A percentile compares a stretch with the other conserved stretches of the same genome.
These are phyloP conservation scores for Ctenopoma multispine DNA, from an alignment of 2,797 vertebrate species.

Conservation along the genomic window DNA sequence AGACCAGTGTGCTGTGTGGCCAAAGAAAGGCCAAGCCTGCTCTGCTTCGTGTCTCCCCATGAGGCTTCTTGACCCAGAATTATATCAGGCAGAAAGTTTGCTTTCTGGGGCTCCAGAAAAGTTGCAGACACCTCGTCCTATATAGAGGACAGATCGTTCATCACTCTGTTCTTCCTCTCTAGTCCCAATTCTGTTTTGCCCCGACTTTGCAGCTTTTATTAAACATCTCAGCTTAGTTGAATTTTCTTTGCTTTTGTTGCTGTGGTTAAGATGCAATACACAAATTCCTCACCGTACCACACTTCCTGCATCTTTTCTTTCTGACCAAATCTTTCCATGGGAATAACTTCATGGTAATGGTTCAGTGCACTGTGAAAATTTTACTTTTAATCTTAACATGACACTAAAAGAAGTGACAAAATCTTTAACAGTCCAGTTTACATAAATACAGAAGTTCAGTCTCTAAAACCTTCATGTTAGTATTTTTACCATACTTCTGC, in stretches of 20 bases:
- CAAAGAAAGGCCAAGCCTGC: slow-evolving; percentile 75
- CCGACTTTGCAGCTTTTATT: slow-evolving; percentile 26
- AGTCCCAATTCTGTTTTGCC: slow-evolving; percentile 61
- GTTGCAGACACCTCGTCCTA: slow-evolving; percentile 85
- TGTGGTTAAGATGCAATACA: slow-evolving; percentile 14
- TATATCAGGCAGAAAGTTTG: slow-evolving; percentile 76
- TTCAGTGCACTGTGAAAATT: slow-evolving; percentile 1
- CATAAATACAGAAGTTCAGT: neutral
- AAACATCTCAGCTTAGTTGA: neutral
- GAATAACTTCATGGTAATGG: neutral
- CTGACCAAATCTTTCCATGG: slow-evolving; percentile 8
- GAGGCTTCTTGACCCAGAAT: slow-evolving; percentile 86
- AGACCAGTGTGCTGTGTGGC: slow-evolving; percentile 48
- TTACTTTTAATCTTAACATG: slow-evolving; percentile 1
- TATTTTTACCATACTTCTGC: slow-evolving; percentile 8
- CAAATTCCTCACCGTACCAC: slow-evolving; percentile 7
- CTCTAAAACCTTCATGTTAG: too few species aligned
- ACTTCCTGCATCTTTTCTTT: slow-evolving; percentile 29
- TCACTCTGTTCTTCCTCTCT: slow-evolving; percentile 65
- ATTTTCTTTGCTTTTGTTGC: slow-evolving; percentile 20
- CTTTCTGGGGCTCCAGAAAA: slow-evolving; percentile 83
- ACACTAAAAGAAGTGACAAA: neutral
- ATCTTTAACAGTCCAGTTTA: slow-evolving; percentile 1
- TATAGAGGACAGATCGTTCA: slow-evolving; percentile 79
- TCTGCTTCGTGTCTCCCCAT: slow-evolving; percentile 75